Evolutionary conservation across 2,888 invertebrate species (phyloP), one percentile per base, ranked within the genome.

Genomic region (Leptinotarsa tumamoca): DNA sequence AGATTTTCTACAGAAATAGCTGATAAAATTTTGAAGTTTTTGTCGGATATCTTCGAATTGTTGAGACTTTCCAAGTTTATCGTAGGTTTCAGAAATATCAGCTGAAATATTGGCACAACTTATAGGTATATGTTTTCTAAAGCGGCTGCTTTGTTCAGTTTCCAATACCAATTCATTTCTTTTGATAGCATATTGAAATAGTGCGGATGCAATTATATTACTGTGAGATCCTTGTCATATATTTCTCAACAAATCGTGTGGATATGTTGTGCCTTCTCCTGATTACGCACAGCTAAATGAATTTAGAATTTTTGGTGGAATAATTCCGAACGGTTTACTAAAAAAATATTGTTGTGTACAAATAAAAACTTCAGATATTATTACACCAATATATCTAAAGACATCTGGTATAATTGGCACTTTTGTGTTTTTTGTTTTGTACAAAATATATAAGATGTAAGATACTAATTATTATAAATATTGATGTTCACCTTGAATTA

Each of bases 261-360:
- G 83, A 83, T 85, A 84, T 84, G 86, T 87, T 86, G 87, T 86
- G 87, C 87, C 87, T 87, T 86, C 85, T 84, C 84, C 85, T 84
- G 81, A 84, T 83, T 83, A 86, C 87, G 86, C 87, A 86, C 87
- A 87, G 81, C 84, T 84, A 81, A 80, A 73, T 73, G 75, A 72
- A 79, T 80, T 82, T 80, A 72, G 72, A 74, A 58, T 58, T 67
- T 75, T 78, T 80, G 71, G 61, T 61, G 66, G 43, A 63, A 70
- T 50, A 68, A 68, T 23, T 61, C 23, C 67, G 50, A 67, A 51
- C 15, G n/a, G 51, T 23, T 50, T 21, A 51, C 15, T 49, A 1
- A 67, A 67, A 50, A 50, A 51, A 43, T 67, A 13, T 67, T 49
- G 50, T 18, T 67, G 21, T 23, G 23, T 50, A n/a, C 54, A 68